Base-by-base conservation (phyloP, 2,797 vertebrate genomes). In the Channallabes apus region DNA sequence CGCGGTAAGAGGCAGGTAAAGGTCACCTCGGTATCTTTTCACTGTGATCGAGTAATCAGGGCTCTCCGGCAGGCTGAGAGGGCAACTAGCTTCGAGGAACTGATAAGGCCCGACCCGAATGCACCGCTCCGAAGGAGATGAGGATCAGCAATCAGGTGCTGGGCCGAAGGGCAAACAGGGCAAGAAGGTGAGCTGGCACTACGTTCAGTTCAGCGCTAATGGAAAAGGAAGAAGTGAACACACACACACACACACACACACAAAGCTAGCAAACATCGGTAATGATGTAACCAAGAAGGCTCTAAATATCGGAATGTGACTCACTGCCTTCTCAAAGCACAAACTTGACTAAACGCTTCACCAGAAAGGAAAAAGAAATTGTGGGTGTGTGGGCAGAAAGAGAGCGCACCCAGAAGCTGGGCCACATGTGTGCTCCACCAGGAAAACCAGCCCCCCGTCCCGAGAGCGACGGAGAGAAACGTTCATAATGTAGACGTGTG, bases 31-130 rank as follows among this genome's bases (percentile, higher is more conserved):
- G 72, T 51, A 84, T 76, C 82, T 58, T 65, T 54, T 65, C 11
- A 17, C 59, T 67, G 18, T 59, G 64, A 84, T 78, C 83, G 80
- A 86, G 71, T 84, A 65, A 27, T 35, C 64, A 80, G 61, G 80
- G 69, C 65, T 89, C 86, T 86, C 58, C 71, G 72, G 80, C 77
- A 86, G 61, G 59, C 54, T 78, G 82, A 81, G 80, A 38, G 35
- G 56, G 73, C 67, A 67, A 35, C 20, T 46, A 73, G 62, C 73
- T 20, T 59, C 56, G 24, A 15, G 46, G 35, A 72, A 79, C 62
- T 85, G 89, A 90, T 87, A 90, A 88, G 88, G 56, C 64, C 83
- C 78, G 68, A 87, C 64, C 73, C 81, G 82, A 68, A 86, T 75
- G 82, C 75, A n/a, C 68, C 15, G 22, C 68, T 86, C 58, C 29